Evolutionary conservation across 2,797 vertebrate species (phyloP).

Genomic region (Serranus cabrilla): DNA sequence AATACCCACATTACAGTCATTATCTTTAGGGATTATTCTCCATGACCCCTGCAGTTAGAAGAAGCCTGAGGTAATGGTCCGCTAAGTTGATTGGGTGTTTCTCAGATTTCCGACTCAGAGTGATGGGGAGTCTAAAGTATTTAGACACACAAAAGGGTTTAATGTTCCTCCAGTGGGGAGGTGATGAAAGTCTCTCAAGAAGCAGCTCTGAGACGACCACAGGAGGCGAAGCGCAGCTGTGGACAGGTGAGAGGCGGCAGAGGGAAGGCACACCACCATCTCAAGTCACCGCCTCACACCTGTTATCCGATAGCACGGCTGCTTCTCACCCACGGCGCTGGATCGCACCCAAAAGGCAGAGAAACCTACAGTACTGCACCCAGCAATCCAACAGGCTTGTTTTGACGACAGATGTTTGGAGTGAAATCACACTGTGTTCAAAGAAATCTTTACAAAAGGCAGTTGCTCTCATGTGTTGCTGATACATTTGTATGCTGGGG

Average conservation of each 20-base stretch:
- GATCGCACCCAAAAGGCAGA: constrained; percentile 43
- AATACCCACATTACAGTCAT: constrained; percentile 38
- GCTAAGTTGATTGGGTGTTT: constrained; percentile 69
- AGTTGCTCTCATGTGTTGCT: constrained; percentile 34
- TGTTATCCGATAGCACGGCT: constrained; percentile 62
- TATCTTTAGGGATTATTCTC: constrained; percentile 39
- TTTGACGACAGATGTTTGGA: constrained; percentile 59
- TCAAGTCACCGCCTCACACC: constrained; percentile 73
- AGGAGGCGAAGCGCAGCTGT: constrained; percentile 32
- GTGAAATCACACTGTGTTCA: constrained; percentile 58
- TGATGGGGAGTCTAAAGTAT: constrained; percentile 72
- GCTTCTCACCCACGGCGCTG: constrained; percentile 52
- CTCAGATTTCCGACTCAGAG: constrained; percentile 76
- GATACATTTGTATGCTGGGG: constrained; percentile 46
- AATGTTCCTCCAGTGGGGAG: constrained; percentile 73
- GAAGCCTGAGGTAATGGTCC: constrained; percentile 64
- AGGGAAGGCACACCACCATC: constrained; percentile 60
- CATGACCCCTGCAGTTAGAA: constrained; percentile 43
- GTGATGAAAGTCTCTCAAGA: constrained; percentile 78
- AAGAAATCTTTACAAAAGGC: constrained; percentile 51
- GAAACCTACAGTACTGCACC: constrained; percentile 19
- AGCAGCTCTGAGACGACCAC: constrained; percentile 48
- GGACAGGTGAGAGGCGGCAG: constrained; percentile 67
- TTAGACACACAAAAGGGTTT: constrained; percentile 81
- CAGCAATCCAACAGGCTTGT: constrained; percentile 35